phyloP scores from a whole-genome alignment of 92 coral and sea anemone genomes.

The Phenganax stokvisi region DNA sequence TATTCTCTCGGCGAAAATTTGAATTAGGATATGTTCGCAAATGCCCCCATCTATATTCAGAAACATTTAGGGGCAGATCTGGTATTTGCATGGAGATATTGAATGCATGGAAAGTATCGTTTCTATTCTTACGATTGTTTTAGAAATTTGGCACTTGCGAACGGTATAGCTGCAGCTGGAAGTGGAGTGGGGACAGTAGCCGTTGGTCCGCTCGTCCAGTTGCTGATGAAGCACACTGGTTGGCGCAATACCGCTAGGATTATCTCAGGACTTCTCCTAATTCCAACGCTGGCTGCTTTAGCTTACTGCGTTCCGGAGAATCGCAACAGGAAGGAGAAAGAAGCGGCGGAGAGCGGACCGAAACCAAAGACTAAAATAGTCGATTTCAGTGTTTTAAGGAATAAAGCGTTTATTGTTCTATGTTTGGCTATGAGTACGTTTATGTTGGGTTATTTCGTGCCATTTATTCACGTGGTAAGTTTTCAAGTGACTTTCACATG shows the following conservation, averaged over 20 bases:
- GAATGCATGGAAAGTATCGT: too few relatives aligned
- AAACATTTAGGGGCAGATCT: too few relatives aligned
- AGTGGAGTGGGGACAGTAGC: conserved; percentile 94
- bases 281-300: conserved; percentile 62
- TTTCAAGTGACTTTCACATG: neutral
- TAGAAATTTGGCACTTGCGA: conserved; percentile 80
- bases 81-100: too few relatives aligned
- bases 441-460: conserved; percentile 87
- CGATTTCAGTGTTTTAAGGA: conserved; percentile 66
- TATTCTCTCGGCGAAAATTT: too few relatives aligned
- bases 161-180: conserved; percentile 90
- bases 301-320: conserved; percentile 62
- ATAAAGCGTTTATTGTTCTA: conserved; percentile 77
- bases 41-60: too few relatives aligned
- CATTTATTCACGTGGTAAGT: conserved; percentile 93
- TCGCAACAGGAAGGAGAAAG: conserved; percentile 29
- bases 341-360: conserved; percentile 28
- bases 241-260: conserved; percentile 74
- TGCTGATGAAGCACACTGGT: conserved; percentile 58
- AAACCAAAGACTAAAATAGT: conserved; percentile 56
- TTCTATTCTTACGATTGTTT: neutral
- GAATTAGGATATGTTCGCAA: too few relatives aligned
- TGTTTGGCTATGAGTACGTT: conserved; percentile 75
- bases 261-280: conserved; percentile 57
- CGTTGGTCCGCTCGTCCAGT: conserved; percentile 76